A percentile compares a stretch with the other conserved stretches of the same genome.
These are phyloP conservation scores for Trinectes maculatus DNA, from an alignment of 2,113 vertebrate species.

Conservation along the genomic window DNA sequence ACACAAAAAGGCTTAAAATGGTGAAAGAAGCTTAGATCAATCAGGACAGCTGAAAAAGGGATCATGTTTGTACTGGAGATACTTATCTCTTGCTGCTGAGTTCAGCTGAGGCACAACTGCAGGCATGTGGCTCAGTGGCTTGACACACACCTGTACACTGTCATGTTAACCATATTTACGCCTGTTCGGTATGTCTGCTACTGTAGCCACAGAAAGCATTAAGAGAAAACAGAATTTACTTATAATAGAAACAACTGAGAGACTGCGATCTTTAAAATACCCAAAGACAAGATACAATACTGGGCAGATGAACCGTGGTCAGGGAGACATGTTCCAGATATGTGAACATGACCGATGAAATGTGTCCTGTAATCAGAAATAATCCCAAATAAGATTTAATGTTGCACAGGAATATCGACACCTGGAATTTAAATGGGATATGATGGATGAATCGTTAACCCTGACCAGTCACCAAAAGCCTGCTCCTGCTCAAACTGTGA, in stretches of 20 bases:
- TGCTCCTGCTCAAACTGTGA: slow-evolving; percentile 18
- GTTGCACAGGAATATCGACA: slow-evolving; percentile 26
- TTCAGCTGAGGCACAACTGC: slow-evolving; percentile 72
- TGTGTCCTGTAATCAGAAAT: slow-evolving; percentile 15
- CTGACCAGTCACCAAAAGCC: slow-evolving; percentile 8
- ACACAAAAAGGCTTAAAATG: slow-evolving; percentile 80
- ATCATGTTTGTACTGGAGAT: slow-evolving; percentile 77
- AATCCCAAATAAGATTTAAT: slow-evolving; percentile 24
- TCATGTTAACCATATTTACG: slow-evolving; percentile 75
- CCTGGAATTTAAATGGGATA: slow-evolving; percentile 34
- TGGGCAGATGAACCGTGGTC: slow-evolving; percentile 7
- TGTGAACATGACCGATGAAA: slow-evolving; percentile 9
- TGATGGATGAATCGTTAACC: slow-evolving; percentile 26
- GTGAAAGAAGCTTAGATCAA: slow-evolving; percentile 82
- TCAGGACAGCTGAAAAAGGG: slow-evolving; percentile 80
- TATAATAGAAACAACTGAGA: slow-evolving; percentile 12
- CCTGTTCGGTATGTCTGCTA: slow-evolving; percentile 49
- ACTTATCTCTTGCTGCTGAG: slow-evolving; percentile 77
- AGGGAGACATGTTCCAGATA: slow-evolving; percentile 1
- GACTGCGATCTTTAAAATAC: neutral
- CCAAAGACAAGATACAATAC: neutral
- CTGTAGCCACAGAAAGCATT: slow-evolving; percentile 34
- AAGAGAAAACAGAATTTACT: slow-evolving; percentile 31
- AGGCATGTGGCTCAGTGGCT: slow-evolving; percentile 75
- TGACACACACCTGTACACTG: slow-evolving; percentile 78